A percentile compares a stretch with the other conserved stretches of the same genome.
Evolutionary conservation across 2,888 invertebrate species (phyloP).

Genomic region (Heliothis peltigera): DNA sequence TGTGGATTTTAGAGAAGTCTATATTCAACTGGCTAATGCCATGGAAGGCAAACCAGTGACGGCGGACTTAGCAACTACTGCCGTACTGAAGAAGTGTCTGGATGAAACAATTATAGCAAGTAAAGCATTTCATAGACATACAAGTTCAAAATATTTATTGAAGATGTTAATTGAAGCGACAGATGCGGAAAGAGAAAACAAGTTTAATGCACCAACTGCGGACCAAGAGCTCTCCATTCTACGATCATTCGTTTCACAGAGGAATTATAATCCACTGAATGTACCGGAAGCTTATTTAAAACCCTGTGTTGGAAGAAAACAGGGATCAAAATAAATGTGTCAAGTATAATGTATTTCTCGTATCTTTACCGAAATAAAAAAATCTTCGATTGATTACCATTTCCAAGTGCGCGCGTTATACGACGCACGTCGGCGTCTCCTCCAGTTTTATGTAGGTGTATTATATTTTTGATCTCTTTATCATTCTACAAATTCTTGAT

Average conservation of each 20-base stretch:
- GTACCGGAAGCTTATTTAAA: background rate
- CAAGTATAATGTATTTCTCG: too few species aligned
- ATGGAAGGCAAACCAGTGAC: slow-evolving; percentile 78
- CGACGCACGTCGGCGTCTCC: too few species aligned
- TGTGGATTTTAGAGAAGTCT: slow-evolving; percentile 76
- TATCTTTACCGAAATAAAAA: too few species aligned
- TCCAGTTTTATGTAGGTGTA: too few species aligned
- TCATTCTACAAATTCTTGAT: too few species aligned
- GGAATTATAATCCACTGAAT: background rate
- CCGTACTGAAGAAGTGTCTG: slow-evolving; percentile 72
- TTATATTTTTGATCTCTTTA: too few species aligned
- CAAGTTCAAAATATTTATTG: background rate
- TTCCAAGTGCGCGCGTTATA: too few species aligned
- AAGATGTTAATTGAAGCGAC: background rate
- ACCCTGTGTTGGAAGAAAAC: background rate
- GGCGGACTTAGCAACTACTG: slow-evolving; percentile 62
- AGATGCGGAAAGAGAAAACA: background rate
- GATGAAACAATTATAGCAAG: background rate
- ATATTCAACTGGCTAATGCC: slow-evolving; percentile 78
- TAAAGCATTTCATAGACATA: background rate
- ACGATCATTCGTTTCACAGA: background rate
- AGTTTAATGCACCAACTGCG: background rate
- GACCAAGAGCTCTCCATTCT: background rate
- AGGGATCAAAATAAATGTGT: background rate
- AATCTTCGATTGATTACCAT: too few species aligned